A percentile compares a stretch with the other conserved stretches of the same genome.
Evolutionary conservation across 1,140 invertebrate genomes (phyloP).

Genomic region (Leguminivora glycinivorella): DNA sequence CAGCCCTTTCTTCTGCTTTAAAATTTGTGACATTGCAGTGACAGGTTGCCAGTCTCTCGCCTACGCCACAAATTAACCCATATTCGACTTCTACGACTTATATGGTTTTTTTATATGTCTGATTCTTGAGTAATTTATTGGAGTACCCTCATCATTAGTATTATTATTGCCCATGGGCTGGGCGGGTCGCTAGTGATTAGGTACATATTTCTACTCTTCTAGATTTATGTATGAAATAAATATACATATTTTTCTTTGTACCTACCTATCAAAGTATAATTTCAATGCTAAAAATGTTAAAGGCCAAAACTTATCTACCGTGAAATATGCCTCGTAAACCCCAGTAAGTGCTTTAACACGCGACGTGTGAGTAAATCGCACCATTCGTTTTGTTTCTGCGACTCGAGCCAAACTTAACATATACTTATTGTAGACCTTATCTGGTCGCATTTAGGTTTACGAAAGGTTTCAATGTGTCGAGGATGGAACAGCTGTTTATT

Average conservation of each 20-base stretch:
- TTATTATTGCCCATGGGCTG: too few species aligned
- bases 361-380: constrained; percentile 18
- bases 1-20: too few species aligned
- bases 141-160: too few species aligned
- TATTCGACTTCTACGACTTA: too few species aligned
- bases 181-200: too few species aligned
- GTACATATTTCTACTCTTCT: too few species aligned
- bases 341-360: constrained; percentile 10
- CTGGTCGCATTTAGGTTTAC: background rate
- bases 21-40: too few species aligned
- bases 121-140: too few species aligned
- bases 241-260: background rate
- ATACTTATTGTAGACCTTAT: background rate
- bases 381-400: constrained; percentile 22
- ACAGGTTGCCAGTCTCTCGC: too few species aligned
- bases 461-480: background rate
- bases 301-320: background rate
- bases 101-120: too few species aligned
- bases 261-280: background rate
- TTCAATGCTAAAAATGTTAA: background rate
- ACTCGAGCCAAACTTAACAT: constrained; percentile 9
- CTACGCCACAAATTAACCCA: too few species aligned
- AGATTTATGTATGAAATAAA: too few species aligned
- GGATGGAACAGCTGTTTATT: constrained; percentile 14
- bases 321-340: background rate